Percentiles rank a stretch among this genome's conserved stretches.
Evolutionary conservation across 92 coral and sea anemone species (phyloP).

Genomic region (Heteractis magnifica): DNA sequence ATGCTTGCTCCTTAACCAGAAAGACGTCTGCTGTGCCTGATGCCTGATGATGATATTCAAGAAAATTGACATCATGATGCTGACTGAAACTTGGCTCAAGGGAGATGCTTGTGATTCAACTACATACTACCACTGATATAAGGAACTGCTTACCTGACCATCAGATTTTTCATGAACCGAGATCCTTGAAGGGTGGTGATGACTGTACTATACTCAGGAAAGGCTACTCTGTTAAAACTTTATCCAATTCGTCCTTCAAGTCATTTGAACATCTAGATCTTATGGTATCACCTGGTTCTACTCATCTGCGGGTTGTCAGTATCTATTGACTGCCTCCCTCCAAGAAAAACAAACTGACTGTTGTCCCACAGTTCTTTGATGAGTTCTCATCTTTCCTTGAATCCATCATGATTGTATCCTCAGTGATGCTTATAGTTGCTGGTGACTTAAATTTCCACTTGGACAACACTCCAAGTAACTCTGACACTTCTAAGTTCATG

Average conservation of each 20-base stretch:
- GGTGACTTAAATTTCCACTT: slow-evolving; percentile 33
- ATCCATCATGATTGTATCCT: slow-evolving; percentile 7
- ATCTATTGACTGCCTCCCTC: slow-evolving; percentile 35
- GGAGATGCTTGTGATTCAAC: not conserved
- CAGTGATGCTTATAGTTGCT: slow-evolving; percentile 32
- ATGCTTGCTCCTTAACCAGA: not conserved
- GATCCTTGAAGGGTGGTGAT: not conserved
- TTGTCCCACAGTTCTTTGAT: slow-evolving; percentile 13
- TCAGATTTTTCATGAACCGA: not conserved
- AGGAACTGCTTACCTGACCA: slow-evolving; percentile 1
- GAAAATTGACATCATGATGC: slow-evolving; percentile 2
- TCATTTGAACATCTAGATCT: not conserved
- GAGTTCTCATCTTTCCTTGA: slow-evolving; percentile 27
- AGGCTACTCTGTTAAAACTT: too few species aligned
- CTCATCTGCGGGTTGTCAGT: slow-evolving; percentile 5
- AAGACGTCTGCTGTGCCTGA: not conserved
- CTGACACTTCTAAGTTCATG: slow-evolving; percentile 10
- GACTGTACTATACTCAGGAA: not conserved
- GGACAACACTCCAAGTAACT: slow-evolving; percentile 12
- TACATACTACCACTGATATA: not conserved
- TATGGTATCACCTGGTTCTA: slow-evolving; percentile 15
- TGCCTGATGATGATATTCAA: not conserved
- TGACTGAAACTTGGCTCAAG: slow-evolving; percentile 9
- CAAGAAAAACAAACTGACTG: not conserved
- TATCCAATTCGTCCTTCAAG: too few species aligned